A percentile compares a stretch with the other conserved stretches of the same genome.
phyloP scores from a whole-genome alignment of 23 tunicate species.

The Diplosoma virens region DNA sequence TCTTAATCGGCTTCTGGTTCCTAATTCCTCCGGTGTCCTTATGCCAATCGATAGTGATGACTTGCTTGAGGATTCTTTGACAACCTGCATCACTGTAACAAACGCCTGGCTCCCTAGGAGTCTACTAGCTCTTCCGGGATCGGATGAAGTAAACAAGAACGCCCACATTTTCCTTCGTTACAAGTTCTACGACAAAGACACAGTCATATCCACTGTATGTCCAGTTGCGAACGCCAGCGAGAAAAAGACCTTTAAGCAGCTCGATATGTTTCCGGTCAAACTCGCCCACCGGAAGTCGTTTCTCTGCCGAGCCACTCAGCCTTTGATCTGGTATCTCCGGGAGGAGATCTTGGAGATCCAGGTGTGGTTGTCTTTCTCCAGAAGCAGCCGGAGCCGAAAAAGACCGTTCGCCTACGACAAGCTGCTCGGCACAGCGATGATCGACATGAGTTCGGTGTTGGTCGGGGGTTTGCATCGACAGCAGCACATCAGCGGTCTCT shows the following conservation, averaged over 20 bases:
- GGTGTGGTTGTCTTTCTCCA: conserved; percentile 66
- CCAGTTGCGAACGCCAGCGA: conserved; percentile 18
- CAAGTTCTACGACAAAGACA: conserved; percentile 86
- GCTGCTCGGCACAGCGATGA: conserved; percentile 50
- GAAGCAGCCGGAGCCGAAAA: conserved; percentile 32
- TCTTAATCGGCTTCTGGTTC: conserved; percentile 27
- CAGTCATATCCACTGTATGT: conserved; percentile 51
- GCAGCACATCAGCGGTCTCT: conserved; percentile 82
- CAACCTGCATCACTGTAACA: conserved; percentile 41
- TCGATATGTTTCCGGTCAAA: conserved; percentile 37
- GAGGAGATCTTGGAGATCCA: conserved; percentile 63
- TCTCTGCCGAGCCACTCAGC: conserved; percentile 55
- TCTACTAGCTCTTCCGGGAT: conserved; percentile 11
- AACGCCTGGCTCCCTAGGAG: conserved; percentile 70
- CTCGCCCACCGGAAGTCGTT: conserved; percentile 78
- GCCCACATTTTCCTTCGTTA: conserved; percentile 70
- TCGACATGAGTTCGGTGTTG: conserved; percentile 49
- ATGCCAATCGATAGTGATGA: conserved; percentile 36
- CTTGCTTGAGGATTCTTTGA: conserved; percentile 17
- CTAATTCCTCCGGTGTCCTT: conserved; percentile 29
- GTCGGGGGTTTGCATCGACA: conserved; percentile 49
- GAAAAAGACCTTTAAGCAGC: conserved; percentile 4
- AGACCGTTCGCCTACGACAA: conserved; percentile 64
- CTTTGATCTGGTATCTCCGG: conserved; percentile 63
- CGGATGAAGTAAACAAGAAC: conserved; percentile 30